A percentile compares a stretch with the other conserved stretches of the same genome.
These are phyloP conservation scores for Drosophila trichaetosa DNA, from an alignment of 2,888 invertebrate species.

Conservation along the genomic window DNA sequence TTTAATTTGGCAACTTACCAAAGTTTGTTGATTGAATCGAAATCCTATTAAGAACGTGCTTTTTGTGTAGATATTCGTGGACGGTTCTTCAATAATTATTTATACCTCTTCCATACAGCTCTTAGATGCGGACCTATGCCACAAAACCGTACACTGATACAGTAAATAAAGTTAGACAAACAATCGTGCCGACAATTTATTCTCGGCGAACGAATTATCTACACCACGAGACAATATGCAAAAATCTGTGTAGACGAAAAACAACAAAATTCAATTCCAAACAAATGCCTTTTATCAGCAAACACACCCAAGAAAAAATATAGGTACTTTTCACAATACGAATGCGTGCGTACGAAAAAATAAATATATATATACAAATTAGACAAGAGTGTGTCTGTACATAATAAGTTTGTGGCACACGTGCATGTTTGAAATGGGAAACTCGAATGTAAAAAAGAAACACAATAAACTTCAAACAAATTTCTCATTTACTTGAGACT, in stretches of 20 bases:
- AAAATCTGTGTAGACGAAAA: conserved; percentile 29
- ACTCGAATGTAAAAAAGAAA: conserved; percentile 13
- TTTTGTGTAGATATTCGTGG: conserved; percentile 17
- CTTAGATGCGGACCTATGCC: conserved; percentile 1
- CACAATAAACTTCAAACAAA: conserved; percentile 16
- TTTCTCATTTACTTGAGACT: conserved; percentile 8
- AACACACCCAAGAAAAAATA: not conserved
- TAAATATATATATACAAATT: not conserved
- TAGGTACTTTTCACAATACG: not conserved
- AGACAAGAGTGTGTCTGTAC: not conserved
- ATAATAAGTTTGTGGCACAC: conserved; percentile 1
- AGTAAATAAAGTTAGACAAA: conserved; percentile 40
- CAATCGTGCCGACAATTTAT: conserved; percentile 38
- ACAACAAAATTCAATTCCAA: conserved; percentile 38
- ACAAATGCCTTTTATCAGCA: conserved; percentile 38
- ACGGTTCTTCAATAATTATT: conserved; percentile 19
- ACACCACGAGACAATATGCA: conserved; percentile 26
- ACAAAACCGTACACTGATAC: conserved; percentile 19
- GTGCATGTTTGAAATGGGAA: conserved; percentile 16
- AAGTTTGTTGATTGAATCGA: conserved; percentile 7
- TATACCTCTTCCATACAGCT: conserved; percentile 3
- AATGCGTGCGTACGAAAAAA: not conserved
- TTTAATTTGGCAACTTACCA: conserved; percentile 30
- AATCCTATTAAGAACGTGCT: conserved; percentile 27
- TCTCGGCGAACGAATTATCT: conserved; percentile 28